phyloP scores from a whole-genome alignment of 2,888 invertebrate genomes.

The Eupsilia transversa region DNA sequence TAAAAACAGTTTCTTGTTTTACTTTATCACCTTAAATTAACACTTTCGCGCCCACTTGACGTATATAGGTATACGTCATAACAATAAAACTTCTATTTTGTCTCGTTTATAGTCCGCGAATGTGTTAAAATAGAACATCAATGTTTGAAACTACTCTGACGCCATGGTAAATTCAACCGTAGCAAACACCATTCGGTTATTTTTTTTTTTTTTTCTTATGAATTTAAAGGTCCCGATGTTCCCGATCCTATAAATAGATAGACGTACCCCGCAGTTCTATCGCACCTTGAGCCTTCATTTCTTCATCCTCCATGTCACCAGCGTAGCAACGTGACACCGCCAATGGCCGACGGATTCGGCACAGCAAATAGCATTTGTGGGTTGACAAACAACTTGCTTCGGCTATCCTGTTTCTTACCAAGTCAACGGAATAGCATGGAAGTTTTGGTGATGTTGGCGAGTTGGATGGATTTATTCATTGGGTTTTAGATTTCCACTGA shows the following conservation, averaged over 20 bases:
- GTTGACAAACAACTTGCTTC: slow-evolving; percentile 83
- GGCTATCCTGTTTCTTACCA: slow-evolving; percentile 84
- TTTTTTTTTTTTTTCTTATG: too few species aligned
- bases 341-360: slow-evolving; percentile 87
- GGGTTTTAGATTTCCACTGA: background rate
- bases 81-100: too few species aligned
- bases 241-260: background rate
- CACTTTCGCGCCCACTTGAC: too few species aligned
- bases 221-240: background rate
- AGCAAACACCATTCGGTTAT: background rate
- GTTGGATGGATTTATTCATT: slow-evolving; percentile 23
- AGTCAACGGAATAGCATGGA: slow-evolving; percentile 39
- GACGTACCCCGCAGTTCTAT: background rate
- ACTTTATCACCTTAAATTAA: background rate
- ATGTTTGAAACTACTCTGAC: background rate
- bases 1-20: background rate
- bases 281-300: slow-evolving; percentile 17
- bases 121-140: background rate
- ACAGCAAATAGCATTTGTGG: slow-evolving; percentile 87
- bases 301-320: slow-evolving; percentile 7
- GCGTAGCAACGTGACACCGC: slow-evolving; percentile 84
- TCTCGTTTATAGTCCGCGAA: too few species aligned
- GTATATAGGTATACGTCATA: too few species aligned
- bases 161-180: background rate
- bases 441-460: slow-evolving; percentile 26